Base-by-base conservation (phyloP, 1,140 invertebrate genomes). In the Drosophila arawakana region DNA sequence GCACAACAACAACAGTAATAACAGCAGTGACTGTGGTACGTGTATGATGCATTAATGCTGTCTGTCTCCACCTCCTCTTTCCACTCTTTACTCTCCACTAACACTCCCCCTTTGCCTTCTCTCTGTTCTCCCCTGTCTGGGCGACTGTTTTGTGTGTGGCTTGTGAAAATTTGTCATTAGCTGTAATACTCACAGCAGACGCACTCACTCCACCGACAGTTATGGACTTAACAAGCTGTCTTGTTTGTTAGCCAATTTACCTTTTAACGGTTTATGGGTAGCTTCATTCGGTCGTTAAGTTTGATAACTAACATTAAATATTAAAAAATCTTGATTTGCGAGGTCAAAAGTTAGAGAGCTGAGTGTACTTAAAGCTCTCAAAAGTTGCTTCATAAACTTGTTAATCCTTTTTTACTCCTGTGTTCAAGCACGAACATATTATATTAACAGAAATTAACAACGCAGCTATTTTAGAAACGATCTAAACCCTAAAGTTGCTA, bases 131-230 rank as follows among this genome's bases (percentile, higher is more conserved):
- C 7, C 49, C 15, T 54, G 35, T 46, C 3, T 39, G 41, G n/a
- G 59, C 18, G 18, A n/a, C 49, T 49, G 30, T 37, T 57, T 41
- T 34, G 35, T 66, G 44, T 58, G 61, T 43, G 11, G 52, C 37
- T 73, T 75, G 73, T 59, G 54, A 41, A 76, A 65, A 72, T 66
- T 76, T 76, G 73, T 66, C 73, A 76, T 76, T 72, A 72, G 54
- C 43, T 47, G 55, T 55, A 76, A 76, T 50, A 55, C 67, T 37
- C 34, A 46, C 30, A 52, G 4, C 6, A 30, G 25, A 30, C 25
- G 25, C 25, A 30, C 25, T 30, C 54, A 71, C 59, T 75, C 73
- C 59, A 39, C 13, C 9, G 18, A 35, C 34, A 44, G 34, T n/a
- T 30, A 41, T 63, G 8, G 6, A 58, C 11, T 50, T 69, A 69